phyloP scores from a whole-genome alignment of 2,113 vertebrate species.

The Pipra filicauda region DNA sequence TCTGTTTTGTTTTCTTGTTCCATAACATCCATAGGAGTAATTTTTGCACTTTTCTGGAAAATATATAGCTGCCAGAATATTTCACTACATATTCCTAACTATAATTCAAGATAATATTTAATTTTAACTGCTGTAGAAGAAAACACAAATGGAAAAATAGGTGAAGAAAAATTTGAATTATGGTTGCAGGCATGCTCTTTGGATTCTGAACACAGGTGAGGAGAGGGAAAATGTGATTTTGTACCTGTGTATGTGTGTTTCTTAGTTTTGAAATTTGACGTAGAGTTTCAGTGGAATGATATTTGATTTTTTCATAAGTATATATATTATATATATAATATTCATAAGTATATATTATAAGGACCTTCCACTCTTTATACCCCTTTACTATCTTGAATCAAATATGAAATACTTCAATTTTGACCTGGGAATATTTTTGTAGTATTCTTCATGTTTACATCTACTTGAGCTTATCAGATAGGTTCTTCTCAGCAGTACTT shows the following conservation, averaged over 20 bases:
- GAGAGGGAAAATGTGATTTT: background rate
- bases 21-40: background rate
- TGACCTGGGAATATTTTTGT: background rate
- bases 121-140: conserved; percentile 50
- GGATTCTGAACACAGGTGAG: conserved; percentile 32
- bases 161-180: conserved; percentile 55
- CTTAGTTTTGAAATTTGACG: conserved; percentile 43
- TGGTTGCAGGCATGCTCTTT: background rate
- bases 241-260: conserved; percentile 58
- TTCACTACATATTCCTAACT: conserved; percentile 6
- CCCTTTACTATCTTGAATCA: conserved; percentile 33
- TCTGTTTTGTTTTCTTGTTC: background rate
- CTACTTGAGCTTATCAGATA: background rate
- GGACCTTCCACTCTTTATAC: background rate
- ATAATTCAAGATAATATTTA: conserved; percentile 49
- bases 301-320: conserved; percentile 32
- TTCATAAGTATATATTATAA: too few relatives aligned
- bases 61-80: background rate
- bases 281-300: background rate
- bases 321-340: too few relatives aligned
- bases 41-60: background rate
- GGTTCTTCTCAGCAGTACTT: background rate
- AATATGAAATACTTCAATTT: conserved; percentile 39
- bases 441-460: background rate
- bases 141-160: conserved; percentile 59